Base-by-base conservation (phyloP, 2,797 vertebrate genomes). In the Lacerta agilis region DNA sequence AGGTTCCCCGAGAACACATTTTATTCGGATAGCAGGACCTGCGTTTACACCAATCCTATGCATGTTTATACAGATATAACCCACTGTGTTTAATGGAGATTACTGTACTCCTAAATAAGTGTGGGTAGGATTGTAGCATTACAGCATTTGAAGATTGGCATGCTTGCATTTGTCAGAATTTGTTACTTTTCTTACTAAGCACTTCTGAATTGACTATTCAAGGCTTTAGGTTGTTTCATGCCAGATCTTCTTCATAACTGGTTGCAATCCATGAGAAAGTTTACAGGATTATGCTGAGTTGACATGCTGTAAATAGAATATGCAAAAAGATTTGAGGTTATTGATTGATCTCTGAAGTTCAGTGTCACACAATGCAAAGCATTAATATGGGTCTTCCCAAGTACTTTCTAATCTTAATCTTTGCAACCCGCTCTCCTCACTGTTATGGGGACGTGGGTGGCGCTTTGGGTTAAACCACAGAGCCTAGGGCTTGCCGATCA, bases 91-190 rank as follows among this genome's bases (percentile, higher is more conserved):
- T 43, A 38, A 41, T 76, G 18, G 36, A 38, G 25, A 9, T 43
- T 76, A 43, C 38, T 76, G 49, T 27, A 3, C 25, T n/a, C 45
- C n/a, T 38, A 4, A 3, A 29, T 29, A 15, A 18, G 2, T 41
- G 55, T 13, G 2, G 3, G 4, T n/a, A 17, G 25, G 80, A 43
- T 29, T 38, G 25, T 11, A 36, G 45, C 45, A 20, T n/a, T n/a
- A n/a, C 15, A 36, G 33, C 77, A 8, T 43, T 41, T 29, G 55
- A 64, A 41, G 20, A 13, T 11, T 20, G 29, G 17, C 8, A 1
- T 10, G 25, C 72, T 61, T 49, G 64, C 58, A 49, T 29, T 79
- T 93, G 86, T 79, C 36, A 81, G 20, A 76, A 76, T 76, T 76
- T 76, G 20, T 86, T 72, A 79, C 36, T n/a, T 18, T 7, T 85